phyloP scores from a whole-genome alignment of 2,113 vertebrate species.

The Labeo rohita region DNA sequence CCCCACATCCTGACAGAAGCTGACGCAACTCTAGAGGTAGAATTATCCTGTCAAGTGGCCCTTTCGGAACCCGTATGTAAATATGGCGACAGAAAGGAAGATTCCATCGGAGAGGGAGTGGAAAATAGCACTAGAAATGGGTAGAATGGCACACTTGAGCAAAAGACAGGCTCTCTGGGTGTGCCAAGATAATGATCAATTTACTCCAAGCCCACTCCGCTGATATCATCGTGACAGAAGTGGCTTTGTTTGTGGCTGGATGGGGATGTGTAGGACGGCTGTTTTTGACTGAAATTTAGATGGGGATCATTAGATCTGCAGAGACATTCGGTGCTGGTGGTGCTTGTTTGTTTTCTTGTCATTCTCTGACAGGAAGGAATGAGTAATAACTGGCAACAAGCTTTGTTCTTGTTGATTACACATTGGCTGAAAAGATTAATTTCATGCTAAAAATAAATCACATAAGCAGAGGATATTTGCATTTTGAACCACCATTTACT shows the following conservation, averaged over 20 bases:
- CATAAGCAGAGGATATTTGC: not conserved
- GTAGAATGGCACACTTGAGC: constrained; percentile 49
- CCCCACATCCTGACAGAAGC: constrained; percentile 53
- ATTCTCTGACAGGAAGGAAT: constrained; percentile 1
- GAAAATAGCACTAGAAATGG: constrained; percentile 12
- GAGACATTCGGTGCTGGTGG: not conserved
- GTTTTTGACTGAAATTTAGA: constrained; percentile 37
- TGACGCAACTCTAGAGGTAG: constrained; percentile 47
- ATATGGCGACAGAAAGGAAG: constrained; percentile 40
- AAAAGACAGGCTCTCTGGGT: constrained; percentile 44
- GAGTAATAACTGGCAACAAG: constrained; percentile 18
- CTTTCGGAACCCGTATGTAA: constrained; percentile 55
- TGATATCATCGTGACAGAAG: constrained; percentile 44
- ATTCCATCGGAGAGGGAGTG: constrained; percentile 3
- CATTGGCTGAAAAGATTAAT: not conserved
- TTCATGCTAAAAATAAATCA: constrained; percentile 20
- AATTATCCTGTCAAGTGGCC: constrained; percentile 64
- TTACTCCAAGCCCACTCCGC: constrained; percentile 28
- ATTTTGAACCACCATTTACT: not conserved
- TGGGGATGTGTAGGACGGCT: not conserved
- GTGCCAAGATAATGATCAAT: constrained; percentile 49
- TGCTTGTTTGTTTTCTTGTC: constrained; percentile 19
- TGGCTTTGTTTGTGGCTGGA: constrained; percentile 32
- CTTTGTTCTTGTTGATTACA: constrained; percentile 32
- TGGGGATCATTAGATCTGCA: constrained; percentile 29